Conservation (phyloP, 2,113 vertebrate genomes). For the Rhinichthys klamathensis region DNA sequence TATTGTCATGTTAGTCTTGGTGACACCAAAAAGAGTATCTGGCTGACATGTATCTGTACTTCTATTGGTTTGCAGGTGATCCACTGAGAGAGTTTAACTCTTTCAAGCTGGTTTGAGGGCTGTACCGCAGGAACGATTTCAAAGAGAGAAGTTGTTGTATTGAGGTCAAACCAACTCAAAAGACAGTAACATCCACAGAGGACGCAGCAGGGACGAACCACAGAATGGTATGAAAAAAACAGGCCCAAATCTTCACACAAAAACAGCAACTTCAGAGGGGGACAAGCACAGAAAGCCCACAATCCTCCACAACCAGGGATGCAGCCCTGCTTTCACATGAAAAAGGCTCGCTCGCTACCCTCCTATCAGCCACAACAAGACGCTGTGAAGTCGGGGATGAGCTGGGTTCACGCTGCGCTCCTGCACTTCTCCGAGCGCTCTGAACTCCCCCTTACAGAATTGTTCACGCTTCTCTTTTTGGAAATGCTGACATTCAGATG, state of each 20-base stretch:
- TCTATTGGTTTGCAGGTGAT: slow-evolving; percentile 3
- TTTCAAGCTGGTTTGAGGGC: slow-evolving; percentile 26
- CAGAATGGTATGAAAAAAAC: background rate
- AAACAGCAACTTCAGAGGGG: slow-evolving; percentile 46
- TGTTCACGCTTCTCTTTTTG: slow-evolving; percentile 40
- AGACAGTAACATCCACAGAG: slow-evolving; percentile 22
- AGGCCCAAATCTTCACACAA: slow-evolving; percentile 36
- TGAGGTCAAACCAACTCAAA: slow-evolving; percentile 38
- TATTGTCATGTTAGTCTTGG: background rate
- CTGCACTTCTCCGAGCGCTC: slow-evolving; percentile 42
- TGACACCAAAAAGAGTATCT: background rate
- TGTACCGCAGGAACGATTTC: background rate
- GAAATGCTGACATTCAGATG: slow-evolving; percentile 44
- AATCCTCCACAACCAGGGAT: slow-evolving; percentile 48
- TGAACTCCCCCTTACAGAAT: slow-evolving; percentile 50
- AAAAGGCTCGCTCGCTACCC: slow-evolving; percentile 25
- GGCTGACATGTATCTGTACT: background rate
- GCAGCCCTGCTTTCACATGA: slow-evolving; percentile 46
- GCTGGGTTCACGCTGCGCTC: slow-evolving; percentile 57
- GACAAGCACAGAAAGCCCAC: slow-evolving; percentile 47
- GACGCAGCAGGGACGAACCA: slow-evolving; percentile 32
- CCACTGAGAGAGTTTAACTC: background rate
- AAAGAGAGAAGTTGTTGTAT: slow-evolving; percentile 33
- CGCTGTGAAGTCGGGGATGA: slow-evolving; percentile 49
- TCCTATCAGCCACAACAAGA: slow-evolving; percentile 56